These are phyloP conservation scores for Bradypodion pumilum DNA, from an alignment of 2,797 vertebrate species.

Conservation along the genomic window DNA sequence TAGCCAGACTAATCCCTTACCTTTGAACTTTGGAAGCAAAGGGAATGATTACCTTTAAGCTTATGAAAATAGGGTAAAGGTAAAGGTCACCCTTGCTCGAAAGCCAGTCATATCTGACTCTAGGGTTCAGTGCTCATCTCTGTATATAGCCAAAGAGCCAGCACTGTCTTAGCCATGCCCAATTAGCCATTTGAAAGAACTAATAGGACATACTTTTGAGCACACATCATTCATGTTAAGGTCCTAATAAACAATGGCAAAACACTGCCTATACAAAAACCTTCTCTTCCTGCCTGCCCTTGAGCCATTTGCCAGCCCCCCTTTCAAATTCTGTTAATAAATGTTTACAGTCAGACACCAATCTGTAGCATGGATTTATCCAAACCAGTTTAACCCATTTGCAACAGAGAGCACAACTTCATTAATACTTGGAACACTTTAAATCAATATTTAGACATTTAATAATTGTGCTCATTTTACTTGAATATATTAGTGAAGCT, in stretches of 20 bases:
- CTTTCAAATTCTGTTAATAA: conserved; percentile 16
- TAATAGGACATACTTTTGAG: neutral
- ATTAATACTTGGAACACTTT: conserved; percentile 74
- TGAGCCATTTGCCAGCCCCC: neutral
- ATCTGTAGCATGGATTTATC: conserved; percentile 46
- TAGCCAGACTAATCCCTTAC: too few species aligned
- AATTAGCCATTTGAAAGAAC: neutral
- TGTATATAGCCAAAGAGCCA: too few species aligned
- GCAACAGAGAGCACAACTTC: conserved; percentile 68
- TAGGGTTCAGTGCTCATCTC: too few species aligned
- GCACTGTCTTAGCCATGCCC: too few species aligned
- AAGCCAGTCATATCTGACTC: too few species aligned
- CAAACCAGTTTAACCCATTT: conserved; percentile 59
- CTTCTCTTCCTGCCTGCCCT: neutral
- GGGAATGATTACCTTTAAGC: neutral
- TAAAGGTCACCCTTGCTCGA: too few species aligned
- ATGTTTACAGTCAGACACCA: conserved; percentile 42
- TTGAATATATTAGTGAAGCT: conserved; percentile 73
- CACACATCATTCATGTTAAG: neutral
- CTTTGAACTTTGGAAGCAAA: neutral
- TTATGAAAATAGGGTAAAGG: neutral
- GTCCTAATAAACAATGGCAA: neutral
- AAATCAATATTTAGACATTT: conserved; percentile 80
- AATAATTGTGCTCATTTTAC: conserved; percentile 78
- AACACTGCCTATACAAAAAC: neutral